A percentile compares a stretch with the other conserved stretches of the same genome.
Evolutionary conservation across 2,797 vertebrate genomes (phyloP).

Genomic region (Dendrocincla fuliginosa): DNA sequence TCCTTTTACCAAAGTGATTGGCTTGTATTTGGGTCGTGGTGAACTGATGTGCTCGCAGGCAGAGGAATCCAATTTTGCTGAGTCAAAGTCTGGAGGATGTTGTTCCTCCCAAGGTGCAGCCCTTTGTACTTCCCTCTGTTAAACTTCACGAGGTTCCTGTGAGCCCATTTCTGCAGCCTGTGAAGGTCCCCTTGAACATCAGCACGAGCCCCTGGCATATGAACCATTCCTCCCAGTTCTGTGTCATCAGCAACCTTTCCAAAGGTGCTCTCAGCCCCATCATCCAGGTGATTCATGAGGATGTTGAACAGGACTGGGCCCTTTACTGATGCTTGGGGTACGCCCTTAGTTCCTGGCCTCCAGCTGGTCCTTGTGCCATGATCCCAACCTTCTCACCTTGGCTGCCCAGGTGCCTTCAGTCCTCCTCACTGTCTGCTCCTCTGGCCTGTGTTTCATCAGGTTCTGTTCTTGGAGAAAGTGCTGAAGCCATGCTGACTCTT

Average conservation of each 20-base stretch:
- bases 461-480: not conserved
- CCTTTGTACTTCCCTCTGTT: not conserved
- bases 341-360: not conserved
- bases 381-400: not conserved
- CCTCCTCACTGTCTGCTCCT: not conserved
- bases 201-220: rapidly evolving
- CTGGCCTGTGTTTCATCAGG: not conserved
- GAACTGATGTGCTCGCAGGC: not conserved
- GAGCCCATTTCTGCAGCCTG: not conserved
- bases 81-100: not conserved
- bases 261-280: not conserved
- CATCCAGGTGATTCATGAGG: not conserved
- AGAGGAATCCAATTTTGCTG: not conserved
- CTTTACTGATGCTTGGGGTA: not conserved
- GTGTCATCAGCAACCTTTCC: not conserved
- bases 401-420: not conserved
- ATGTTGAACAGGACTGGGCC: not conserved
- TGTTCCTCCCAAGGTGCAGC: not conserved
- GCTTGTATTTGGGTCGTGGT: rapidly evolving
- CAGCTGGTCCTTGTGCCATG: not conserved
- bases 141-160: not conserved
- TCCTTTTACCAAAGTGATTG: not conserved
- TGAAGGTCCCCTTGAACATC: no score
- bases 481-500: not conserved
- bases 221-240: not conserved